A percentile compares a stretch with the other conserved stretches of the same genome.
Conservation (phyloP, 2,797 vertebrate genomes). For the Falco biarmicus region DNA sequence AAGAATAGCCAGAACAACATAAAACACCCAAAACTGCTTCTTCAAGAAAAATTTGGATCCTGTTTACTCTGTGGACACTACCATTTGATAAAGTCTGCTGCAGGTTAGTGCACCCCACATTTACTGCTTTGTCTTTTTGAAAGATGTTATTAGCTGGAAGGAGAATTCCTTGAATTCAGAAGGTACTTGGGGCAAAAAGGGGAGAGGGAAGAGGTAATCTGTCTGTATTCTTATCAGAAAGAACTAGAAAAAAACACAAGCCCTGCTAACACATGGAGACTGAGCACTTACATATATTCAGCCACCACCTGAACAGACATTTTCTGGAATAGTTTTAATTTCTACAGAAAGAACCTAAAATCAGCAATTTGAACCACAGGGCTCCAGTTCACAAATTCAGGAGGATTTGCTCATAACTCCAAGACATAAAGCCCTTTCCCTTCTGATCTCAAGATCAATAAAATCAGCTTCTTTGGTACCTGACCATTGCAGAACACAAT, state of each 20-base stretch:
- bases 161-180: background rate
- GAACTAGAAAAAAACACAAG: background rate
- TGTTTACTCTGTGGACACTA: background rate
- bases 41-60: background rate
- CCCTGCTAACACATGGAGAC: background rate
- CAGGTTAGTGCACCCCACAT: background rate
- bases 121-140: background rate
- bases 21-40: background rate
- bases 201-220: background rate
- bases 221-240: background rate
- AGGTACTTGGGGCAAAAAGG: background rate
- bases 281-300: background rate
- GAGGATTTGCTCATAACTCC: background rate
- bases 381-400: background rate
- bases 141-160: background rate
- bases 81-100: rapidly evolving
- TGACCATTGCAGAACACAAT: background rate
- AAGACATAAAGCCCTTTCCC: background rate
- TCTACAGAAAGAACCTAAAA: background rate
- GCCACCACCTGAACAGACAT: background rate
- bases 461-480: background rate
- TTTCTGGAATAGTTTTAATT: background rate
- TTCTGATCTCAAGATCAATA: background rate
- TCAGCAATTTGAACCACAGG: background rate
- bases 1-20: background rate